phyloP scores from a whole-genome alignment of 2,797 vertebrate species.

The Merluccius polli region DNA sequence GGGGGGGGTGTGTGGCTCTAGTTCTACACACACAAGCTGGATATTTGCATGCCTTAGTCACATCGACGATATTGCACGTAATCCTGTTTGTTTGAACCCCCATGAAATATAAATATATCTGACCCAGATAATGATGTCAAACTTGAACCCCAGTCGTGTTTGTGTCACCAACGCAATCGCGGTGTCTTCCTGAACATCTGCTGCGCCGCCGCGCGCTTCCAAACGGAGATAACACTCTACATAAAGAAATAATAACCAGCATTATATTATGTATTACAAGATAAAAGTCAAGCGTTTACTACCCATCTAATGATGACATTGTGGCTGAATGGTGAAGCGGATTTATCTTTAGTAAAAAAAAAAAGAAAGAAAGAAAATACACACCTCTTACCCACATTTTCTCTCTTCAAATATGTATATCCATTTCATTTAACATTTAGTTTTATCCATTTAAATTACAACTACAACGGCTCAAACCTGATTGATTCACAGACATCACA shows the following conservation, averaged over 20 bases:
- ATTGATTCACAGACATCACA: background rate
- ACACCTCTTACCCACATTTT: background rate
- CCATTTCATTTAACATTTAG: no score
- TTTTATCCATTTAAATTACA: no score
- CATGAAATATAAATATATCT: slow-evolving; percentile 60
- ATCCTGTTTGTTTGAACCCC: slow-evolving; percentile 63
- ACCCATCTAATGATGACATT: background rate
- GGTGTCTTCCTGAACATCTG: slow-evolving; percentile 33
- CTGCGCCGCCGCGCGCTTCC: slow-evolving; percentile 27
- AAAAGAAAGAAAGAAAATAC: background rate
- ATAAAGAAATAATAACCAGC: background rate
- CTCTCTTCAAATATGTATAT: no score
- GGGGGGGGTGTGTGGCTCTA: background rate
- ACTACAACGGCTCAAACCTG: background rate
- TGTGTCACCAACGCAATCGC: slow-evolving; percentile 33
- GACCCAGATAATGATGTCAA: slow-evolving; percentile 63
- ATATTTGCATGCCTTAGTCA: slow-evolving; percentile 52
- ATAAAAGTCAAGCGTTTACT: background rate
- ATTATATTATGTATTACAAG: background rate
- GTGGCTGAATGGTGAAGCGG: background rate
- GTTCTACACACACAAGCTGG: slow-evolving; percentile 31
- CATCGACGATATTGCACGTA: slow-evolving; percentile 54
- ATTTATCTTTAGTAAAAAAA: background rate
- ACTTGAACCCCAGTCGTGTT: slow-evolving; percentile 49
- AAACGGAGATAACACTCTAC: slow-evolving; percentile 2